Evolutionary conservation across 2,113 vertebrate genomes (phyloP).

Genomic region (Glareola pratincola): DNA sequence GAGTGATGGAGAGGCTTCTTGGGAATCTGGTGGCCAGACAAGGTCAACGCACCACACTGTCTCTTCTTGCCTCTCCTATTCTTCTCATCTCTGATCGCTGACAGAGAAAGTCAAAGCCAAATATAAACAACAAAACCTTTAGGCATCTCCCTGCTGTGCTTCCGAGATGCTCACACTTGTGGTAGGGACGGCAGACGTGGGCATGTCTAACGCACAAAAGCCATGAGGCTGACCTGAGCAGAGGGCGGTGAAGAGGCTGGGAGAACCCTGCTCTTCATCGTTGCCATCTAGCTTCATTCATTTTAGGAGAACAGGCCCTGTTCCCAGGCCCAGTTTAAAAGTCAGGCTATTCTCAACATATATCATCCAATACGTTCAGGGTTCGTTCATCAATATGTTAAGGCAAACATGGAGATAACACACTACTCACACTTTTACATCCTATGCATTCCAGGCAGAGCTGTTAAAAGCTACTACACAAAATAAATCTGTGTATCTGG

Average conservation of each 20-base stretch:
- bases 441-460: background rate
- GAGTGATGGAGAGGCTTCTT: background rate
- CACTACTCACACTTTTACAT: background rate
- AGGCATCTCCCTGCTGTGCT: background rate
- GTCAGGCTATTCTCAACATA: background rate
- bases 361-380: background rate
- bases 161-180: background rate
- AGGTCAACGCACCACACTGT: background rate
- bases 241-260: background rate
- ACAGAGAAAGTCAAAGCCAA: background rate
- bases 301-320: background rate
- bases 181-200: background rate
- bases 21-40: background rate
- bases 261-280: background rate
- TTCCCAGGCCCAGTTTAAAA: background rate
- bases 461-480: background rate
- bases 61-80: background rate
- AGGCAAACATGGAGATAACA: background rate
- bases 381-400: background rate
- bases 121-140: background rate
- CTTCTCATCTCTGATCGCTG: background rate
- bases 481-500: background rate
- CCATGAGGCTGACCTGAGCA: background rate
- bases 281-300: background rate
- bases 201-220: background rate